These are phyloP conservation scores for Ptychobarbus kaznakovi DNA, from an alignment of 2,797 vertebrate genomes.

Conservation along the genomic window DNA sequence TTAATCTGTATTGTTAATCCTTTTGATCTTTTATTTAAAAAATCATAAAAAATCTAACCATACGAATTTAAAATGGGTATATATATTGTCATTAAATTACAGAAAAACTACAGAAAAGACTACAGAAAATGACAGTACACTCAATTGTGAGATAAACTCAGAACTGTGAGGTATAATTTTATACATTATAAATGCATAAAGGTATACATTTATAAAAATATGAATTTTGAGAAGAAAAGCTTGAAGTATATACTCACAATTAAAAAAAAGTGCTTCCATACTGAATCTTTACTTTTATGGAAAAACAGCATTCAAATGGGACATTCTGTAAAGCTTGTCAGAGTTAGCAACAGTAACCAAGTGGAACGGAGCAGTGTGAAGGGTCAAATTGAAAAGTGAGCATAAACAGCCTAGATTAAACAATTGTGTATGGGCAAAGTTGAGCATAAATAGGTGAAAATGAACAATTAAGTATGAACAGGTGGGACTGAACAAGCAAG, in stretches of 20 bases:
- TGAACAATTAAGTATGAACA: slow-evolving; percentile 17
- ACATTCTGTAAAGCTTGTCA: neutral
- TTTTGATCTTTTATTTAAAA: too few species aligned
- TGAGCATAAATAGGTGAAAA: neutral
- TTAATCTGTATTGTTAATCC: too few species aligned
- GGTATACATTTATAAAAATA: too few species aligned
- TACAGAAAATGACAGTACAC: too few species aligned
- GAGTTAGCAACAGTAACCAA: slow-evolving; percentile 5
- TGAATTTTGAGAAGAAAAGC: too few species aligned
- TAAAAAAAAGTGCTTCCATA: neutral
- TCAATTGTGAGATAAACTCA: too few species aligned
- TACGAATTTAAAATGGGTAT: too few species aligned
- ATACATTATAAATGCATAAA: too few species aligned
- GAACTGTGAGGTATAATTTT: too few species aligned
- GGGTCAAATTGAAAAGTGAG: neutral
- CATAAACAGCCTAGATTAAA: slow-evolving; percentile 1
- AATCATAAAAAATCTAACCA: too few species aligned
- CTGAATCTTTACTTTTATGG: neutral
- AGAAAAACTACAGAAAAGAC: too few species aligned
- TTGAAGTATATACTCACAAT: too few species aligned
- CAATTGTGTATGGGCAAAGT: neutral
- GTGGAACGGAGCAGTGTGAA: neutral
- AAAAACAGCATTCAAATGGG: neutral
- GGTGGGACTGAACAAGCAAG: slow-evolving; percentile 20
- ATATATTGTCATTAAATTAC: neutral